A percentile compares a stretch with the other conserved stretches of the same genome.
These are phyloP conservation scores for Lepidonotus clava DNA, from an alignment of 2,888 invertebrate species.

Conservation along the genomic window DNA sequence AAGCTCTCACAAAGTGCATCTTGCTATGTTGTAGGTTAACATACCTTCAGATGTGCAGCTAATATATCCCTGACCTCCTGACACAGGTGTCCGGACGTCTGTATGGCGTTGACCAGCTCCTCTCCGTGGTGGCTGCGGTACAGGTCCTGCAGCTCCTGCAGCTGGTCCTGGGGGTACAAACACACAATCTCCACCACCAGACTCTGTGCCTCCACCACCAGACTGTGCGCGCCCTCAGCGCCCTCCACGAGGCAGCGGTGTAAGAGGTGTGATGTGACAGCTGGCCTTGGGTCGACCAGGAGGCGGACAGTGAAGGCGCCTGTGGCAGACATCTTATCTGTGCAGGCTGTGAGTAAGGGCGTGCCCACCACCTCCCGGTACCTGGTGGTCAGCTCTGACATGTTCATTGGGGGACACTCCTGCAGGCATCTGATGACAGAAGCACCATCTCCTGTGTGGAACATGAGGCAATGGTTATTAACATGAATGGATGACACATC, in stretches of 20 bases:
- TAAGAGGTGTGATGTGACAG: not conserved
- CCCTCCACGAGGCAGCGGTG: not conserved
- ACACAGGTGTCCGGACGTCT: not conserved
- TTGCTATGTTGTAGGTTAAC: too few species aligned
- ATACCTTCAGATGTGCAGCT: not conserved
- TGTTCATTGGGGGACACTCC: not conserved
- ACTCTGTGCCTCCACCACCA: not conserved
- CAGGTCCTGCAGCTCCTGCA: not conserved
- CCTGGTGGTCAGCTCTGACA: not conserved
- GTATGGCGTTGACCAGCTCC: not conserved
- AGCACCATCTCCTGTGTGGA: not conserved
- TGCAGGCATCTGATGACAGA: not conserved
- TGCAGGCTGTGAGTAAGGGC: not conserved
- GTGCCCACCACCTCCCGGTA: not conserved
- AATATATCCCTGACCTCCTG: not conserved
- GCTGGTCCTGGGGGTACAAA: not conserved
- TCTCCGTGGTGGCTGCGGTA: not conserved
- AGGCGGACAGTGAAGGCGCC: not conserved
- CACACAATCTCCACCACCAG: not conserved
- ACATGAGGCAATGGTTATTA: not conserved
- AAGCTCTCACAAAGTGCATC: too few species aligned
- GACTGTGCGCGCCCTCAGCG: not conserved
- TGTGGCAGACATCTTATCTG: not conserved
- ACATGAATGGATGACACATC: too few species aligned
- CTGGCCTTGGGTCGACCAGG: not conserved